Conservation (phyloP, 2,888 invertebrate species). For the Sphaeridia pumilis region DNA sequence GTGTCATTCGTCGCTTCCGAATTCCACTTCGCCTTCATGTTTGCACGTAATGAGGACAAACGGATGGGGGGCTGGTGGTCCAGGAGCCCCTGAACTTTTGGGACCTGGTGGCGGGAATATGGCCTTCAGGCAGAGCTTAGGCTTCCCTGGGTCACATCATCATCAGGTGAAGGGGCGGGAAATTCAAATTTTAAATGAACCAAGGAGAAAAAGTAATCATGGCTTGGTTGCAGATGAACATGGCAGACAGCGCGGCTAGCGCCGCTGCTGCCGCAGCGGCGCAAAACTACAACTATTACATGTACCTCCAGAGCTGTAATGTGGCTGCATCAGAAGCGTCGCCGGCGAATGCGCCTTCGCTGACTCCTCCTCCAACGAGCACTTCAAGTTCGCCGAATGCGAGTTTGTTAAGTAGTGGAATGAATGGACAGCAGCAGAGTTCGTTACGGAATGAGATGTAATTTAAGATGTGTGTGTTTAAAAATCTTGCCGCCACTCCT, state of each 20-base stretch:
- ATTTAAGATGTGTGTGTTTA: too few species aligned
- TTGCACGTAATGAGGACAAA: constrained; percentile 33
- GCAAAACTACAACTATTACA: constrained; percentile 51
- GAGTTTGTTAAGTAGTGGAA: neutral
- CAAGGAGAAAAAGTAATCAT: too few species aligned
- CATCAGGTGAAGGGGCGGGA: too few species aligned
- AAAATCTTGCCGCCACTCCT: too few species aligned
- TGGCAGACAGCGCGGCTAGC: constrained; percentile 25
- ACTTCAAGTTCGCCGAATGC: neutral
- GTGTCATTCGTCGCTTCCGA: constrained; percentile 24
- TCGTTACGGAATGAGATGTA: too few species aligned
- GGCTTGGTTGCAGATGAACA: constrained; percentile 2
- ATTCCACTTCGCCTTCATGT: constrained; percentile 26
- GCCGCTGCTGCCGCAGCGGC: constrained; percentile 27
- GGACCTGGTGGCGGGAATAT: constrained; percentile 22
- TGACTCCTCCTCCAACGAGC: constrained; percentile 19
- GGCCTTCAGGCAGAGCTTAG: constrained; percentile 28
- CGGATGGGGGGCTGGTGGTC: constrained; percentile 24
- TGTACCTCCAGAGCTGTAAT: constrained; percentile 50
- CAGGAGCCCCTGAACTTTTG: constrained; percentile 22
- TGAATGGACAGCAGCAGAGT: too few species aligned
- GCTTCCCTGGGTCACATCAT: constrained; percentile 16
- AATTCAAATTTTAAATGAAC: too few species aligned
- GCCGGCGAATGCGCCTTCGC: constrained; percentile 25
- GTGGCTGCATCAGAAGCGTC: constrained; percentile 38